phyloP scores from a whole-genome alignment of 2,113 vertebrate species.

The Micronycteris hirsuta region DNA sequence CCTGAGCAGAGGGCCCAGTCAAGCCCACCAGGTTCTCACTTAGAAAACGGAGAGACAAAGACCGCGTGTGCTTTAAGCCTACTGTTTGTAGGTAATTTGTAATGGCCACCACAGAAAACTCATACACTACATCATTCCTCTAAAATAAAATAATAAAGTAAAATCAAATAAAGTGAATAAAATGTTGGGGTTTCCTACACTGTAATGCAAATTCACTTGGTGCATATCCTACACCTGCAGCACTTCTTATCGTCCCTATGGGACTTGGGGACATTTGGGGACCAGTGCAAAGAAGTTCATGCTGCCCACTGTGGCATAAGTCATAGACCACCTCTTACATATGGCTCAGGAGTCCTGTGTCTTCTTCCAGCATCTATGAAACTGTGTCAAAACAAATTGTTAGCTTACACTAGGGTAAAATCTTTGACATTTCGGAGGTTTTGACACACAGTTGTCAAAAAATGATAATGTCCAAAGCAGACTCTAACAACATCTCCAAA shows the following conservation, averaged over 20 bases:
- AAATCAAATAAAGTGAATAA: too few species aligned
- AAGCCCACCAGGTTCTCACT: neutral
- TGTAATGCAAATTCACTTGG: neutral
- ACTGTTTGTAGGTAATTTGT: neutral
- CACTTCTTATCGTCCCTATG: neutral
- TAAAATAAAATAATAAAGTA: neutral
- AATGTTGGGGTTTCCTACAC: neutral
- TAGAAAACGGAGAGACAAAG: neutral
- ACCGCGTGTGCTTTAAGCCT: neutral
- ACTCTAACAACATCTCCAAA: neutral
- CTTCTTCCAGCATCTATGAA: neutral
- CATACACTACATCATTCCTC: neutral
- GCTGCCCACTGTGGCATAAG: neutral
- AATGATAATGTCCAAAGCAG: neutral
- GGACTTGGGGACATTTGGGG: neutral
- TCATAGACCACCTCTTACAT: neutral
- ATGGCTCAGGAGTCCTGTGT: neutral
- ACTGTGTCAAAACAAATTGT: neutral
- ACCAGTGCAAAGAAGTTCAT: neutral
- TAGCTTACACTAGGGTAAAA: neutral
- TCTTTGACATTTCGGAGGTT: neutral
- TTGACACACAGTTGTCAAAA: neutral
- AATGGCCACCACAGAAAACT: neutral
- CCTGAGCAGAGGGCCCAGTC: neutral
- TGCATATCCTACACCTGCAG: neutral